Conservation (phyloP, 2,797 vertebrate genomes). For the Nyctibius grandis region DNA sequence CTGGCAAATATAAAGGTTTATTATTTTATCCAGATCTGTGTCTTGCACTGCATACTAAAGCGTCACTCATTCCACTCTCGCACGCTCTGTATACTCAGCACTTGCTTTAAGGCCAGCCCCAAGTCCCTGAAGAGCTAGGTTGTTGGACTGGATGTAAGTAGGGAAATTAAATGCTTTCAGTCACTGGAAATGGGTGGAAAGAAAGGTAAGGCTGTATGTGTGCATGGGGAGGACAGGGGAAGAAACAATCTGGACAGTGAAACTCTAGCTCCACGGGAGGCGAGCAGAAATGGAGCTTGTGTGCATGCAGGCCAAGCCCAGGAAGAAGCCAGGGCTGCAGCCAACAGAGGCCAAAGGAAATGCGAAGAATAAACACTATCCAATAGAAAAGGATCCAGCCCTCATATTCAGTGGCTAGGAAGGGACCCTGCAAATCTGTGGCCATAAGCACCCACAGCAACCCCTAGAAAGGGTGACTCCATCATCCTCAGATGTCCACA, state of each 20-base stretch:
- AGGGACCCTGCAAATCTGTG: not conserved
- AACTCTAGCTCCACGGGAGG: not conserved
- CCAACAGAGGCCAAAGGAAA: not conserved
- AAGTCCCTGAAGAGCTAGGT: not conserved
- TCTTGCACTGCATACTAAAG: not conserved
- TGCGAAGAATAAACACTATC: not conserved
- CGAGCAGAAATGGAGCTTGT: not conserved
- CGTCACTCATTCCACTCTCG: not conserved
- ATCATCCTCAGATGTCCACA: not conserved
- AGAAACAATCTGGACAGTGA: not conserved
- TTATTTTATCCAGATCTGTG: not conserved
- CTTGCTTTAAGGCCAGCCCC: not conserved
- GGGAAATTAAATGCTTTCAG: not conserved
- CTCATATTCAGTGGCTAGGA: not conserved
- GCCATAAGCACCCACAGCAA: not conserved
- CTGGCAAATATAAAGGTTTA: not conserved
- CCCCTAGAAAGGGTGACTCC: not conserved
- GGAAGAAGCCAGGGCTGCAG: not conserved
- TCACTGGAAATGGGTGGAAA: not conserved
- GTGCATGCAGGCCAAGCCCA: not conserved
- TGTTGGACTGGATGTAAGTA: not conserved
- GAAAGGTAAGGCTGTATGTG: not conserved
- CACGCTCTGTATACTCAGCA: not conserved
- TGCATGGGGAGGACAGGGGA: not conserved
- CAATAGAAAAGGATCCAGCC: not conserved